Evolutionary conservation across 2,888 invertebrate species (phyloP).

Genomic region (Serrognathus titanus): DNA sequence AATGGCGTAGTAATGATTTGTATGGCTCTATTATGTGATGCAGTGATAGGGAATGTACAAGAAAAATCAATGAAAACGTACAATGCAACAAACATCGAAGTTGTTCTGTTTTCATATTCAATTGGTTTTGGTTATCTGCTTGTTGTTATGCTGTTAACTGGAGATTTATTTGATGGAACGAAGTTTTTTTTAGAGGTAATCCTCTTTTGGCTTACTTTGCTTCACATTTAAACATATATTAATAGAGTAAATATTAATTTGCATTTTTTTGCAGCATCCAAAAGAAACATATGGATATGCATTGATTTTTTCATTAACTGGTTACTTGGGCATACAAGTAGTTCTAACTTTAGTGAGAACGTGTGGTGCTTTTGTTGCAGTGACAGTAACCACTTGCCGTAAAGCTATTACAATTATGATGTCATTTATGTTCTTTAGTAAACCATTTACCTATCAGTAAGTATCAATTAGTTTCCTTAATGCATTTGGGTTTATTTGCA

Average conservation of each 20-base stretch:
- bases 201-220: slow-evolving; percentile 8
- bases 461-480: slow-evolving; percentile 40
- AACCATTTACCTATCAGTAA: slow-evolving; percentile 79
- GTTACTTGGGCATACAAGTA: slow-evolving; percentile 91
- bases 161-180: slow-evolving; percentile 72
- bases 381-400: slow-evolving; percentile 86
- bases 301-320: slow-evolving; percentile 79
- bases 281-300: slow-evolving; percentile 79
- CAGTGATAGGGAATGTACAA: slow-evolving; percentile 94
- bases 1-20: slow-evolving; percentile 74
- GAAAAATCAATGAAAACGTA: slow-evolving; percentile 89
- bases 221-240: too few species aligned
- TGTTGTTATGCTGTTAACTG: slow-evolving; percentile 66
- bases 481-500: neutral
- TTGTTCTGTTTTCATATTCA: slow-evolving; percentile 88
- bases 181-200: slow-evolving; percentile 73
- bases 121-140: slow-evolving; percentile 83
- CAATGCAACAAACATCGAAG: slow-evolving; percentile 83
- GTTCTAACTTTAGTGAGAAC: slow-evolving; percentile 86
- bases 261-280: slow-evolving; percentile 55
- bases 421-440: slow-evolving; percentile 90
- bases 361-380: slow-evolving; percentile 88
- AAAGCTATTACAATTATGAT: slow-evolving; percentile 90
- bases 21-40: slow-evolving; percentile 87
- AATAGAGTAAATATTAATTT: slow-evolving; percentile 1